Evolutionary conservation across 2,888 invertebrate species (phyloP), one percentile per base, ranked within the genome.

Genomic region (Drosophila incognita): DNA sequence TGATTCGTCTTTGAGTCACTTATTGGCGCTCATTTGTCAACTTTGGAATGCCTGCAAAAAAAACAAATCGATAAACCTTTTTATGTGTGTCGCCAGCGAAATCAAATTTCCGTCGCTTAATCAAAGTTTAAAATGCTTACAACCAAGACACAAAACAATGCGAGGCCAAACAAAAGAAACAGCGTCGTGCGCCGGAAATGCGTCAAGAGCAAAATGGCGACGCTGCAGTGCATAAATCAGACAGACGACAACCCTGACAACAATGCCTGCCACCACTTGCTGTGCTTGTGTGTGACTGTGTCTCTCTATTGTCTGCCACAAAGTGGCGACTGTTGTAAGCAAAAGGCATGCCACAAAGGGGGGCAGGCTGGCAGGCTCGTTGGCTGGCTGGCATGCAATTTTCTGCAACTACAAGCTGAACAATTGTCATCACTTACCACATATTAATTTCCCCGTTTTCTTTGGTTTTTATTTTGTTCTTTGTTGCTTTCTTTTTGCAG

Each of bases 401-500:
- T 60, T 57, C 53, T 36, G 31, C 6, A 48, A 46, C 38, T 33
- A 49, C 48, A 60, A 73, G 68, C 81, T 67, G 69, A 77, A 87
- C 75, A 85, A 89, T 87, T 84, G 82, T 69, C 62, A 68, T 58
- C 74, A 76, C 63, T 89, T 84, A 73, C 76, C 73, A 46, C 46
- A 67, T 89, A 89, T 79, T 85, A 87, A 89, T 81, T 74, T 77
- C 65, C 27, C 65, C 42, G 46, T 8, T 64, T 49, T 69, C 31
- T 59, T 62, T 65, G 53, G 21, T 46, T 46, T 46, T 46, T 46
- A 46, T 46, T 46, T 58, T 56, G 21, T 21, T 79, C 52, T 58
- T 49, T 36, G 59, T 70, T 36, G 38, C 67, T 62, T 18, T 40
- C 42, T 58, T 11, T 58, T 83, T 90, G 15, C 93, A 95, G 98